Base-by-base conservation (phyloP, 2,113 vertebrate genomes). In the Chloebia gouldiae region DNA sequence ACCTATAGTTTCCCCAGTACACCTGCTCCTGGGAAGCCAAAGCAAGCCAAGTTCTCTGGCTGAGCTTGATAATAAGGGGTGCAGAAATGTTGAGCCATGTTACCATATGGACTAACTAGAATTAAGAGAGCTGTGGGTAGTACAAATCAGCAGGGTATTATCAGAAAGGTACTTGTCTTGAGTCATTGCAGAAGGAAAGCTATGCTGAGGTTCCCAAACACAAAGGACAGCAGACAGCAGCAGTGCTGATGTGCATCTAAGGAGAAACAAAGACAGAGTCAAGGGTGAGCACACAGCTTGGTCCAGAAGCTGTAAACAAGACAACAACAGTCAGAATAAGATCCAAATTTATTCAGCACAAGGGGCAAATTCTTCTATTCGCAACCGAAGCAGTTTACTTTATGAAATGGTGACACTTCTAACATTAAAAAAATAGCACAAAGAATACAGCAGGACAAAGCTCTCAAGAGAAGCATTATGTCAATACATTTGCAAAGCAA, bases 381-480 rank as follows among this genome's bases (percentile, higher is more conserved):
- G 65, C 73, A 89, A 47, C 47, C 57, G 76, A 79, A 95, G 61
- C 53, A 79, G 65, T 64, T 76, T 60, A 66, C 30, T 92, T 93
- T 49, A 70, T 35, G 23, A 81, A 70, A 93, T 30, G 33, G 40
- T 86, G 76, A 51, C 42, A 86, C 23, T 92, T 77, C 57, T 45
- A 89, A 47, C 15, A 37, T 35, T 68, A 57, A 81, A 91, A 76
- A 76, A 77, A n/a, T 15, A 25, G 5, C 54, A 70, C 56, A 51
- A 64, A 77, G 44, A 50, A 69, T 92, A 63, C 59, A 87, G 61
- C 57, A 89, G 81, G 63, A 69, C 70, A 87, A 89, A 89, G 86
- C 61, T 81, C 89, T 92, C 81, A 51, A 53, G 91, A 81, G 92
- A 79, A 91, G 53, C 81, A 85, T 86, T 75, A 78, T 75, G 44